Base-by-base conservation (phyloP, 2,888 invertebrate genomes). In the Melanostoma mellinum region DNA sequence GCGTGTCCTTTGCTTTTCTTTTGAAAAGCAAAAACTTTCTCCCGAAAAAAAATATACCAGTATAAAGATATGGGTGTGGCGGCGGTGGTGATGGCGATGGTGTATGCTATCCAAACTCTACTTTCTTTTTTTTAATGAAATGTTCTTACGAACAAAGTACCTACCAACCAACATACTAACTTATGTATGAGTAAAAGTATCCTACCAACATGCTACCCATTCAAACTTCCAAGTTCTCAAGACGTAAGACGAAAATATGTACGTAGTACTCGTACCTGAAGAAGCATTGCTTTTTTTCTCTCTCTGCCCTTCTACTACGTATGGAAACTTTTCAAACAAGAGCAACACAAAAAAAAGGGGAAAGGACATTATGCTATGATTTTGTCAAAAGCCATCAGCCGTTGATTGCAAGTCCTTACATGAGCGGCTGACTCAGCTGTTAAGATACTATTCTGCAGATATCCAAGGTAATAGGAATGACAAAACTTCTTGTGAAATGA, bases 341-440 rank as follows among this genome's bases (percentile, higher is more conserved):
- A 42, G 20, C 38, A 42, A 35, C 44, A 58, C n/a, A 32, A 50
- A 20, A 10, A 35, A 63, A 44, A 46, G 44, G 71, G 61, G 5
- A 36, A 73, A 82, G 60, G 58, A 74, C 58, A 76, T 69, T 71
- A 56, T 65, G 40, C 53, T 81, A 50, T 72, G 81, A 78, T 82
- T 77, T 72, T 72, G 77, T 77, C 72, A 82, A 72, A 82, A 72
- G 77, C 67, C 67, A 82, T 82, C 81, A 77, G 55, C 67, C 65
- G 72, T 82, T 82, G 81, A 82, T 82, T 77, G 81, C 77, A 68
- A 63, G 72, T 67, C 67, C 77, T 73, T 82, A 72, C 55, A 68
- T 53, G 60, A 78, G 48, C 77, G 72, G 81, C 81, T 77, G 81
- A 82, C 77, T 82, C 81, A 82, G 77, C 72, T 82, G 77, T 77